These are phyloP conservation scores for Parauchenoglanis punctatus DNA, from an alignment of 2,797 vertebrate species.

Conservation along the genomic window DNA sequence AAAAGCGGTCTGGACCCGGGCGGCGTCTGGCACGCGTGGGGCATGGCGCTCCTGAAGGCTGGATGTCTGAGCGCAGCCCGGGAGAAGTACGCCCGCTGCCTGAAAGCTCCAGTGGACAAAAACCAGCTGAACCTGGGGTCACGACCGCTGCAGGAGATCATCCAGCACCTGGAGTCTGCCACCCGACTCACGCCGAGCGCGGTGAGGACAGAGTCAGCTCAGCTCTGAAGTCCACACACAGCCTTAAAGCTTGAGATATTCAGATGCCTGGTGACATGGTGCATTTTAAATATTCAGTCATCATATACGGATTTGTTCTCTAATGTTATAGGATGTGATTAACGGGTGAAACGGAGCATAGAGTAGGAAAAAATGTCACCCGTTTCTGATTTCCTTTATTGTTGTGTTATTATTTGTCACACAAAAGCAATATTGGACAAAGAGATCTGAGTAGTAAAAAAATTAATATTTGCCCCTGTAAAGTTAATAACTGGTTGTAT, in stretches of 20 bases:
- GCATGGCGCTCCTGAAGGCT: slow-evolving; percentile 90
- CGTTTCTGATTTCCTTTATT: neutral
- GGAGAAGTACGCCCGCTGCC: slow-evolving; percentile 89
- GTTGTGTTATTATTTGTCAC: neutral
- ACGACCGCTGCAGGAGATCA: slow-evolving; percentile 86
- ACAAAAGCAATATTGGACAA: neutral
- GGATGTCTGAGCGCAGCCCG: slow-evolving; percentile 84
- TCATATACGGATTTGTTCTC: neutral
- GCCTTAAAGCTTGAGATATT: neutral
- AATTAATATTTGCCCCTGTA: neutral
- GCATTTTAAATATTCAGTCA: neutral
- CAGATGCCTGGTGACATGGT: neutral
- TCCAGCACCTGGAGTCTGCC: slow-evolving; percentile 88
- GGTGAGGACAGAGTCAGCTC: slow-evolving; percentile 69
- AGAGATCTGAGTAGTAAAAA: neutral
- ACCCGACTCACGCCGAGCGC: slow-evolving; percentile 73
- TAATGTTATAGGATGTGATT: neutral
- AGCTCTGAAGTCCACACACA: neutral
- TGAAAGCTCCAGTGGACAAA: slow-evolving; percentile 89
- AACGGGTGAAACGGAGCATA: neutral
- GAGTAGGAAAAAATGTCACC: neutral
- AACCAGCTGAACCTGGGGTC: slow-evolving; percentile 87
- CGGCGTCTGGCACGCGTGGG: slow-evolving; percentile 97
- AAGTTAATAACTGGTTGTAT: neutral
- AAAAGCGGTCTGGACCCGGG: slow-evolving; percentile 92